Evolutionary conservation across 2,113 vertebrate species (phyloP).

Genomic region (Ageneiosus marmoratus): DNA sequence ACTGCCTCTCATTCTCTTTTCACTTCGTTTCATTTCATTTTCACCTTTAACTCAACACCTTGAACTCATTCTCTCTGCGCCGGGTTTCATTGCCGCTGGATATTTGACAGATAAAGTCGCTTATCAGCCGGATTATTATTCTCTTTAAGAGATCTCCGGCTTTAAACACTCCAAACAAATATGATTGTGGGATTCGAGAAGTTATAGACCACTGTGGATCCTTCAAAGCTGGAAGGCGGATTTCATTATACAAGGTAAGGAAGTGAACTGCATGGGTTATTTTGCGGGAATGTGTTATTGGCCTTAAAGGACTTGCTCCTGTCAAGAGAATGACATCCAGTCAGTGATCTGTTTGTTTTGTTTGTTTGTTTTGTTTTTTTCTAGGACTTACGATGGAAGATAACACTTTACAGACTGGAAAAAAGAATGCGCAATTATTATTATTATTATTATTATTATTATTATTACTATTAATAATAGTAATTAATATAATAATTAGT

Average conservation of each 20-base stretch:
- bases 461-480: too few relatives aligned
- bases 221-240: conserved; percentile 35
- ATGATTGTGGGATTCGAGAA: conserved; percentile 30
- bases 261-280: background rate
- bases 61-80: background rate
- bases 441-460: background rate
- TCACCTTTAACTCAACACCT: background rate
- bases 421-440: background rate
- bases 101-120: background rate
- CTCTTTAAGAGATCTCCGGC: conserved; percentile 17
- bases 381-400: background rate
- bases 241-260: conserved; percentile 52
- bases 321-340: background rate
- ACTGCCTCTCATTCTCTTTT: background rate
- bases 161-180: conserved; percentile 6
- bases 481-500: background rate
- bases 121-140: background rate
- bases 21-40: conserved; percentile 8
- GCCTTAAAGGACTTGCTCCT: background rate
- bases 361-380: background rate
- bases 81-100: conserved; percentile 26
- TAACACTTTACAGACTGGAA: background rate
- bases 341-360: background rate
- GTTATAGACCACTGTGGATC: conserved; percentile 26
- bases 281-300: background rate